These are phyloP conservation scores for Rhinogobius similis DNA, from an alignment of 2,113 vertebrate genomes.

Conservation along the genomic window DNA sequence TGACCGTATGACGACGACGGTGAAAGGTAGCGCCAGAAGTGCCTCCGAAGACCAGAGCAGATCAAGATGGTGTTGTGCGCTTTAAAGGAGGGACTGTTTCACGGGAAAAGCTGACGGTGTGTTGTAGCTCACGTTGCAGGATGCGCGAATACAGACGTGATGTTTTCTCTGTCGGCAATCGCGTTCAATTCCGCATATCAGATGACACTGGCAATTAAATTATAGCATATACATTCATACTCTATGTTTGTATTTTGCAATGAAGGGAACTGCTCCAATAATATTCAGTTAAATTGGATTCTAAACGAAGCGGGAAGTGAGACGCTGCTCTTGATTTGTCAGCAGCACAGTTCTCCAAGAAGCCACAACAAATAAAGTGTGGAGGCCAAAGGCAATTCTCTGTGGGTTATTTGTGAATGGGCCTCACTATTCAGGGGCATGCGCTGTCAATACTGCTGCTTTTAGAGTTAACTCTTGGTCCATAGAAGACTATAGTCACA, in stretches of 20 bases:
- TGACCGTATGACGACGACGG: constrained; percentile 52
- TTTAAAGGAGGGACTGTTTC: neutral
- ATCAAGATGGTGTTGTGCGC: neutral
- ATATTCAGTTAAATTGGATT: neutral
- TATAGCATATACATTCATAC: neutral
- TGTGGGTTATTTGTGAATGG: neutral
- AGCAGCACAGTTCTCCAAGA: neutral
- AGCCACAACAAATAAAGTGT: constrained; percentile 4
- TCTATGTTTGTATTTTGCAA: too few species aligned
- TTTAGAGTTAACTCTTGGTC: too few species aligned
- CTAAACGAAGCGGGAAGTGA: neutral
- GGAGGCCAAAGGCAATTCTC: neutral
- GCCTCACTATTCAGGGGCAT: neutral
- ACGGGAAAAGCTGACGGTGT: neutral
- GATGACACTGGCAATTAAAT: neutral
- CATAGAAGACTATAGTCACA: too few species aligned
- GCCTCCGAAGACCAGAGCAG: neutral
- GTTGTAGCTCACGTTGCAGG: too few species aligned
- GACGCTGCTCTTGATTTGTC: neutral
- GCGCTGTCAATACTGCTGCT: neutral
- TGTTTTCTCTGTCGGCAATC: neutral
- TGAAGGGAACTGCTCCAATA: neutral
- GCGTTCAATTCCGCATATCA: neutral
- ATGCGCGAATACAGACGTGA: too few species aligned
- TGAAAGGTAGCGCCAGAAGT: constrained; percentile 30